Conservation (phyloP, 2,113 vertebrate genomes). For the Hiodon tergisus region DNA sequence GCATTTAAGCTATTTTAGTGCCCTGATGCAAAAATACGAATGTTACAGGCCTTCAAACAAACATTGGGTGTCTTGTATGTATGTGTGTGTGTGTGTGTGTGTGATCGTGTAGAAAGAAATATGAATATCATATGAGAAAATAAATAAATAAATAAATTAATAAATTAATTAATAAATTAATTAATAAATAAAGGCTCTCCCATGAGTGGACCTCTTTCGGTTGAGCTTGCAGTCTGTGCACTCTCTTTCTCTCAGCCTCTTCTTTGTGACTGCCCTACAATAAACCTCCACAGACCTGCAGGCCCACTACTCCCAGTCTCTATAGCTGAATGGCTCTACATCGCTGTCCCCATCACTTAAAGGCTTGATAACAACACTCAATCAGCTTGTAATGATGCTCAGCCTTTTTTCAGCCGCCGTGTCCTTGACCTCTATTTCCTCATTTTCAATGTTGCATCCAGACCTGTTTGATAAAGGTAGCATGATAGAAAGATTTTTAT, state of each 20-base stretch:
- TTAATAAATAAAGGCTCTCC: neutral
- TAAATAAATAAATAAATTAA: too few species aligned
- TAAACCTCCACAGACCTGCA: neutral
- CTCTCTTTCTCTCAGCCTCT: neutral
- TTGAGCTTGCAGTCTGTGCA: neutral
- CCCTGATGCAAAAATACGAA: too few species aligned
- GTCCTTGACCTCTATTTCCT: conserved; percentile 12
- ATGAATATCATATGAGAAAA: neutral
- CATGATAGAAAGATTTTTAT: neutral
- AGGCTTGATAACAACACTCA: neutral
- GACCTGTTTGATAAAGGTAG: neutral
- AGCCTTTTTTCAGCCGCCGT: neutral
- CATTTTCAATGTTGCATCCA: conserved; percentile 1
- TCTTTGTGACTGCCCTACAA: neutral
- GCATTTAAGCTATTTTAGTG: neutral
- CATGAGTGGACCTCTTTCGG: neutral
- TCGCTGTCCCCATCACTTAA: neutral
- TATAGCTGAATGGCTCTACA: too few species aligned
- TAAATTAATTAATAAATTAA: neutral
- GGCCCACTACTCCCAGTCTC: too few species aligned
- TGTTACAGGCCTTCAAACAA: conserved; percentile 1
- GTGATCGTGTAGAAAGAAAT: neutral
- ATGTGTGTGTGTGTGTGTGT: conserved; percentile 16
- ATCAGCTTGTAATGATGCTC: conserved; percentile 19
- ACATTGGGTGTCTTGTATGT: conserved; percentile 22